Evolutionary conservation across 2,797 vertebrate genomes (phyloP), one percentile per base, ranked within the genome.

Genomic region (Gymnothorax reevesii): DNA sequence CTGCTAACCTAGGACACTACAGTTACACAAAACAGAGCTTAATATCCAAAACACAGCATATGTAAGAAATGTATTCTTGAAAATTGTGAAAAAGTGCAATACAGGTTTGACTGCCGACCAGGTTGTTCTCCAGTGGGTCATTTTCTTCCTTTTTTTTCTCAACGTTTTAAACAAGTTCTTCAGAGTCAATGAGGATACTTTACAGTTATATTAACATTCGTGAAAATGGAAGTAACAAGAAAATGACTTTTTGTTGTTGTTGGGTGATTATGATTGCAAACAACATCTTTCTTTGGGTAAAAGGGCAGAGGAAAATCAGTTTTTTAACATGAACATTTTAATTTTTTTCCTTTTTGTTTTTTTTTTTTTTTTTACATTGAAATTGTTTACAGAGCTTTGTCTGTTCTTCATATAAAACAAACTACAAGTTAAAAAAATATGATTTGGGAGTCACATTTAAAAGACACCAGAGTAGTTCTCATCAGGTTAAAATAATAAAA

Each of bases 21-120:
- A 89, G 93, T 95, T 97, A 97, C 96, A 98, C 96, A 97, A 96
- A 94, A 96, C 94, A 91, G 87, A 94, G 96, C 94, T 94, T 95
- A 94, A 95, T 95, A 96, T 96, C 94, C 92, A 95, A 97, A 95
- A 96, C 97, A 98, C 97, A 97, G 96, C 95, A 95, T 96, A 97
- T 95, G 96, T 97, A 97, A 97, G 97, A 97, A 97, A 97, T 88
- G 94, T 97, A 95, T 94, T 96, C 95, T 97, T 85, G 96, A 96
- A 97, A 95, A 88, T 92, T 95, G 97, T 96, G 95, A 96, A 97
- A 98, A 97, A 98, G 97, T 98, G 97, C 97, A 98, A 97, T 97
- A 98, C 96, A 97, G 96, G 93, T 97, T 95, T 96, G 94, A 95
- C 94, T 94, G 95, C 94, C 95, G 95, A 96, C 95, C 96, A 95